Conservation (phyloP, 2,888 invertebrate genomes). For the Pharmacophagus antenor region DNA sequence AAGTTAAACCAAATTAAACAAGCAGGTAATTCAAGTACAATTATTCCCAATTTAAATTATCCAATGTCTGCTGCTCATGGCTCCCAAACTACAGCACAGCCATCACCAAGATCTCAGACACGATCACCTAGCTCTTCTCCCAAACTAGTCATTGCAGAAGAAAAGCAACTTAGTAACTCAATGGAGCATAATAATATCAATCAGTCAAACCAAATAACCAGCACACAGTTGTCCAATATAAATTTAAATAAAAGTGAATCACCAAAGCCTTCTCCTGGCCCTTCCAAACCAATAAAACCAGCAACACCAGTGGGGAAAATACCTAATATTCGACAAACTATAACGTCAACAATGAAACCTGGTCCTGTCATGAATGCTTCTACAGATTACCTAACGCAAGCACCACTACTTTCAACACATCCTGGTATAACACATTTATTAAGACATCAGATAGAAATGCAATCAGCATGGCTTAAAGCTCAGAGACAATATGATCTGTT, state of each 20-base stretch:
- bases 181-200: conserved; percentile 58
- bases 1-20: conserved; percentile 52
- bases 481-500: conserved; percentile 65
- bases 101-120: conserved; percentile 69
- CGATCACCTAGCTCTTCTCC: conserved; percentile 78
- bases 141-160: conserved; percentile 76
- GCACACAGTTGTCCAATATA: conserved; percentile 60
- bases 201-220: conserved; percentile 70
- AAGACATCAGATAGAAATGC: conserved; percentile 68
- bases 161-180: conserved; percentile 59
- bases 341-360: conserved; percentile 52
- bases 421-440: conserved; percentile 48
- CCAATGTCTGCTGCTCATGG: conserved; percentile 52
- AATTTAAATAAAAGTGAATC: conserved; percentile 56
- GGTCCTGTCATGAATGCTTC: conserved; percentile 51
- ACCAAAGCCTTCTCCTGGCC: conserved; percentile 56
- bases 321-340: conserved; percentile 57
- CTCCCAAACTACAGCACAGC: conserved; percentile 53
- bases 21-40: conserved; percentile 44
- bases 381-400: conserved; percentile 54
- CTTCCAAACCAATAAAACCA: conserved; percentile 63
- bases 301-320: conserved; percentile 54
- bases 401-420: conserved; percentile 55
- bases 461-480: conserved; percentile 66
- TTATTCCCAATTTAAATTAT: conserved; percentile 53